Conservation (phyloP, 2,113 vertebrate genomes). For the Phodopus roborovskii region DNA sequence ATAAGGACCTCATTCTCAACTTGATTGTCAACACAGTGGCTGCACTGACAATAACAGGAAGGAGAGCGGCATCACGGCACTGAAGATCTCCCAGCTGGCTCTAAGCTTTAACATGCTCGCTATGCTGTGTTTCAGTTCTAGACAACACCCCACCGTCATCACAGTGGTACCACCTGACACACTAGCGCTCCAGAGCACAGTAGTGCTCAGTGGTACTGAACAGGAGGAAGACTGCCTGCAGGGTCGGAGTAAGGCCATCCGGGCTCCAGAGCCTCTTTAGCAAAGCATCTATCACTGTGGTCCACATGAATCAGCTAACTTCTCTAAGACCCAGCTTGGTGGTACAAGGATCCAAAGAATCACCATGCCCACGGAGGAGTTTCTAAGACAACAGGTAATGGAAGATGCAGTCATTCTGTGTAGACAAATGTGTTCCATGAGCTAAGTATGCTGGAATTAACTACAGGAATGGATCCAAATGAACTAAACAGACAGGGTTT, state of each 20-base stretch:
- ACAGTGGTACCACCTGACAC: background rate
- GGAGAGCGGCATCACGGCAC: background rate
- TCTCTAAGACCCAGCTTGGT: background rate
- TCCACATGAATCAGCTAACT: background rate
- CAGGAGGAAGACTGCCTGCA: background rate
- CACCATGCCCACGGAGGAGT: background rate
- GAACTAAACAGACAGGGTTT: background rate
- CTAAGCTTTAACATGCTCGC: background rate
- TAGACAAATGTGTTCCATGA: too few relatives aligned
- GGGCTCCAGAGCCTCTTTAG: background rate
- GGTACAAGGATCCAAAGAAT: background rate
- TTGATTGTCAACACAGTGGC: background rate
- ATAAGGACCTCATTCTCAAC: background rate
- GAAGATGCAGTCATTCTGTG: accelerated
- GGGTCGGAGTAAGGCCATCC: background rate
- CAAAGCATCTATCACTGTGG: background rate
- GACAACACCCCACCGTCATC: too few relatives aligned
- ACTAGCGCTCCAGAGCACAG: background rate
- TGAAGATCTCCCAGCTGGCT: background rate
- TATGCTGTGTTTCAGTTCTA: accelerated
- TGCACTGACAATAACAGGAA: background rate
- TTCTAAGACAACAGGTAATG: too few relatives aligned
- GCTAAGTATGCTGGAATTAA: background rate
- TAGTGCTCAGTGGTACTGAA: background rate
- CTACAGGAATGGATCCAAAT: background rate